These are phyloP conservation scores for Campylomormyrus tamandua DNA, from an alignment of 2,113 vertebrate genomes.

Conservation along the genomic window DNA sequence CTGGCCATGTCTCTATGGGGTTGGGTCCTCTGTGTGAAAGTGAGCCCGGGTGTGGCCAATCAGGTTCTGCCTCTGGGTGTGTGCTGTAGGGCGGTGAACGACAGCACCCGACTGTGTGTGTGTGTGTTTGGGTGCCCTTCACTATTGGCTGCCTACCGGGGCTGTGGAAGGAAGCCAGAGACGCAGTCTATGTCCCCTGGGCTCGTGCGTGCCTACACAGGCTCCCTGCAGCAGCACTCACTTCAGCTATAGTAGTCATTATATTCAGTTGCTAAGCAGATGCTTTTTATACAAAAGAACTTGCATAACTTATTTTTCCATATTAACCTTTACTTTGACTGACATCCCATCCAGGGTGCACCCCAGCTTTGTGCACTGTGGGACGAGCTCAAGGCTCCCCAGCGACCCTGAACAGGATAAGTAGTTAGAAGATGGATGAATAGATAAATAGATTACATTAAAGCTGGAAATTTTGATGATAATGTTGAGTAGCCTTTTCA, in stretches of 20 bases:
- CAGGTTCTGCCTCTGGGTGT: constrained; percentile 48
- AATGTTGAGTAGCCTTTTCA: not conserved
- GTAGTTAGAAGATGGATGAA: not conserved
- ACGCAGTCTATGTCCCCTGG: constrained; percentile 38
- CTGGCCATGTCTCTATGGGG: constrained; percentile 31
- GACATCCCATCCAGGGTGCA: not conserved
- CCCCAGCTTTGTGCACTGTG: not conserved
- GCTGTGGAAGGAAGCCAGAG: constrained; percentile 11
- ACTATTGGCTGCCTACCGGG: constrained; percentile 31
- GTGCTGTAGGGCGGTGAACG: constrained; percentile 34
- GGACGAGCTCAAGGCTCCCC: not conserved
- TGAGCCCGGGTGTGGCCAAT: constrained; percentile 48
- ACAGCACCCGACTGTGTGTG: constrained; percentile 27
- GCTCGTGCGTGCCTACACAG: constrained; percentile 34
- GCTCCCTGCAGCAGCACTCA: not conserved
- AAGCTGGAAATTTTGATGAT: not conserved
- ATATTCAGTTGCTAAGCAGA: not conserved
- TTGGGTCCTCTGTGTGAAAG: constrained; percentile 40
- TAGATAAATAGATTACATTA: not conserved
- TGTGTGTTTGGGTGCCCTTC: constrained; percentile 28
- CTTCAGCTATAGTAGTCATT: not conserved
- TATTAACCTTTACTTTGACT: not conserved
- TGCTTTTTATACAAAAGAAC: not conserved
- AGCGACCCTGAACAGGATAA: not conserved
- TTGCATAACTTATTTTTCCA: not conserved